Percentiles rank a stretch among this genome's conserved stretches.
phyloP scores from a whole-genome alignment of 2,888 invertebrate species.

The Latheticus oryzae region DNA sequence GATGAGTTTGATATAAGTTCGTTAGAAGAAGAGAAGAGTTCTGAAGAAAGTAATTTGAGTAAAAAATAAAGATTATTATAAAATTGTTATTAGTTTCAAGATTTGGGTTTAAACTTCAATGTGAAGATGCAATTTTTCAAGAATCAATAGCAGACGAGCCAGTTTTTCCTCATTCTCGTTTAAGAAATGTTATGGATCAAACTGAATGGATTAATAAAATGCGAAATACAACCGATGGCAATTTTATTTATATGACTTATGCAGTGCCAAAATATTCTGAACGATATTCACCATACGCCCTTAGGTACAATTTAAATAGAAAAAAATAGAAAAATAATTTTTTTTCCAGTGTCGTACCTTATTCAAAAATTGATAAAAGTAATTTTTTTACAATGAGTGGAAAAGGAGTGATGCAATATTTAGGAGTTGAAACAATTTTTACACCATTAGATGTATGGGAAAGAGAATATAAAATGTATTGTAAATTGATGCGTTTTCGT shows the following conservation, averaged over 20 bases:
- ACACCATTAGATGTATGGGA: slow-evolving; percentile 85
- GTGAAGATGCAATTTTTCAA: background rate
- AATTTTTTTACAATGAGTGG: slow-evolving; percentile 86
- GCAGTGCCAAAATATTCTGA: slow-evolving; percentile 79
- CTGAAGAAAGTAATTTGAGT: slow-evolving; percentile 16
- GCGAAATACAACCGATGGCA: slow-evolving; percentile 69
- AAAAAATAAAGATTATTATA: slow-evolving; percentile 2
- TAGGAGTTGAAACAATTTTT: slow-evolving; percentile 79
- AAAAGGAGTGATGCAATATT: slow-evolving; percentile 84
- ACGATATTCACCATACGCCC: slow-evolving; percentile 80
- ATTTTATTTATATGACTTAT: slow-evolving; percentile 83
- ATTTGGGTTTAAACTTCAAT: slow-evolving; percentile 7
- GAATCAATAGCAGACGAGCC: slow-evolving; percentile 5
- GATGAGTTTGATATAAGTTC: slow-evolving; percentile 2
- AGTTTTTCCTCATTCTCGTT: slow-evolving; percentile 55
- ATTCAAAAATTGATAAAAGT: slow-evolving; percentile 72
- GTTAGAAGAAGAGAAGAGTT: slow-evolving; percentile 17
- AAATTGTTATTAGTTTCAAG: slow-evolving; percentile 8
- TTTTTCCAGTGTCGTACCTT: slow-evolving; percentile 75
- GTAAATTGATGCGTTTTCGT: slow-evolving; percentile 79
- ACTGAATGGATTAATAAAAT: slow-evolving; percentile 68
- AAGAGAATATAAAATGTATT: slow-evolving; percentile 83
- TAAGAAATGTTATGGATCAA: slow-evolving; percentile 63
- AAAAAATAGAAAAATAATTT: slow-evolving; percentile 1
- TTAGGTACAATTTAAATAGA: slow-evolving; percentile 68